Evolutionary conservation across 2,888 invertebrate genomes (phyloP), one percentile per base, ranked within the genome.

Genomic region (Physocephala rufipes): DNA sequence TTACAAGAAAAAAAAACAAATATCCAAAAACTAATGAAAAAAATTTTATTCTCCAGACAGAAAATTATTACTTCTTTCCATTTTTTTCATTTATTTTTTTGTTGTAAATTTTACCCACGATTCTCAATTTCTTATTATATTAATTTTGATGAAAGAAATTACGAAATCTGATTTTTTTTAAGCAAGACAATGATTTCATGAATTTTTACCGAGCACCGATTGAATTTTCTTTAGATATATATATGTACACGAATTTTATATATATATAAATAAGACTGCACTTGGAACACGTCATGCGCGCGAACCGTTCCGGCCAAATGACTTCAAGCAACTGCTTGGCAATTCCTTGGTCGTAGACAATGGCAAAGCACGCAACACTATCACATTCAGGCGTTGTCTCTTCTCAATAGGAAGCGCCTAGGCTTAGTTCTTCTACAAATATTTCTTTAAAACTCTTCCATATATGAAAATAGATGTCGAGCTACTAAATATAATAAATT

Each of bases 271-370:
- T 62, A 9, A 12, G 21, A 51, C 49, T 66, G 47, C 53, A 24
- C 19, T 16, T 73, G n/a, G 51, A 15, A 47, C n/a, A 36, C 49
- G 72, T 65, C 51, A 70, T 61, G 65, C 64, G 70, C 64, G 69
- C 74, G 70, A 67, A 53, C 45, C 61, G 65, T 53, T 36, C 36
- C 36, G 36, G 9, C 59, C 62, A 24, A 67, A 72, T 66, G 58
- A 49, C 73, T 59, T 61, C 62, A 67, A 74, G 67, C 74, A 58
- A 74, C 74, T 74, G 65, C 71, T 63, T n/a, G n/a, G 69, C 49
- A 65, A 73, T 71, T 70, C 72, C 74, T 67, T 73, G 63, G 49
- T 49, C 59, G 43, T 28, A 68, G 61, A 49, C 61, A 49, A 28
- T 36, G 36, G 36, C 28, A 47, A 59, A n/a, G 49, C 47, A 59